Evolutionary conservation across 2,888 invertebrate genomes (phyloP).

Genomic region (Cyrtodaria siliqua): DNA sequence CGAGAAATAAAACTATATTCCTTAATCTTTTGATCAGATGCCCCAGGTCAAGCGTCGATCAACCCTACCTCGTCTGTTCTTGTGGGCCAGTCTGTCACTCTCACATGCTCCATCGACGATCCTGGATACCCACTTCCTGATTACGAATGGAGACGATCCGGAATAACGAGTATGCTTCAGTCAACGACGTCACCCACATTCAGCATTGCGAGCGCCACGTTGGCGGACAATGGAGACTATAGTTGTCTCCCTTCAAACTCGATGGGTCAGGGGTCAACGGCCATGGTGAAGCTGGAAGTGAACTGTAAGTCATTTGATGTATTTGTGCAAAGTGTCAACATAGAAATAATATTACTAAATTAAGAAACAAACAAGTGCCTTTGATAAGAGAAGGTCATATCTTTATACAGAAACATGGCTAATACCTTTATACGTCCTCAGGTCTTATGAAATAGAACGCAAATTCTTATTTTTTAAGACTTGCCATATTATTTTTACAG

Average conservation of each 20-base stretch:
- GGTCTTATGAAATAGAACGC: too few relatives aligned
- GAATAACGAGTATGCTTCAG: conserved; percentile 52
- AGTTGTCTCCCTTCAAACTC: conserved; percentile 76
- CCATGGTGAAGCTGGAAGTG: conserved; percentile 69
- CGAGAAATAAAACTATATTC: too few relatives aligned
- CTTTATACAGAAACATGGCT: too few relatives aligned
- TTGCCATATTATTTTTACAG: too few relatives aligned
- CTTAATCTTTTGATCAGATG: conserved; percentile 59
- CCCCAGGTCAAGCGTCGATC: conserved; percentile 72
- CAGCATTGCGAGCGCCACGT: conserved; percentile 57
- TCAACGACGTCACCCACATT: conserved; percentile 45
- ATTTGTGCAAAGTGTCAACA: too few relatives aligned
- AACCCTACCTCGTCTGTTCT: conserved; percentile 66
- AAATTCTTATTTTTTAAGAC: too few relatives aligned
- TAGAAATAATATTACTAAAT: too few relatives aligned
- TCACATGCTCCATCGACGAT: conserved; percentile 60
- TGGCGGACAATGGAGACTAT: conserved; percentile 77
- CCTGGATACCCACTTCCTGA: conserved; percentile 70
- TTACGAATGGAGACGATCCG: conserved; percentile 72
- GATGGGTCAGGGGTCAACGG: conserved; percentile 70
- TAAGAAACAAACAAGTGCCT: too few relatives aligned
- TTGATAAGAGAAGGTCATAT: too few relatives aligned
- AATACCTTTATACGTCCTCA: too few relatives aligned
- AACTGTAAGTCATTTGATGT: conserved; percentile 68
- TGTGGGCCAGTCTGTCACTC: conserved; percentile 60